Percentiles rank a stretch among this genome's conserved stretches.
Conservation (phyloP, 2,797 vertebrate genomes). For the Sylvia borin region DNA sequence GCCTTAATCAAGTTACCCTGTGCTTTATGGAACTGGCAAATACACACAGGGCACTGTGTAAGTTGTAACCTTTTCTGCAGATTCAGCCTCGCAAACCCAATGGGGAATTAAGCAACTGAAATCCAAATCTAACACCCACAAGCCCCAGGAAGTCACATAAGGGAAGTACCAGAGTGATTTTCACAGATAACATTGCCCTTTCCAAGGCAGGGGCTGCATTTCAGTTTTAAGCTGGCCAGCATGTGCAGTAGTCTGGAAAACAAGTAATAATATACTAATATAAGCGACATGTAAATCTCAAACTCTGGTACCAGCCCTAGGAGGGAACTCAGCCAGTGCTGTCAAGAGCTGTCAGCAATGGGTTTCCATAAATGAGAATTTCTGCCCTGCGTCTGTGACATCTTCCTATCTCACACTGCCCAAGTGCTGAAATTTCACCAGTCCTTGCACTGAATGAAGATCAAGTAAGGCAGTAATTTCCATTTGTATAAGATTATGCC, state of each 20-base stretch:
- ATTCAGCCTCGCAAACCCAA: conserved; percentile 19
- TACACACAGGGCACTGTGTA: not conserved
- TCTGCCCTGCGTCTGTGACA: not conserved
- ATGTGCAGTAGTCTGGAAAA: conserved; percentile 12
- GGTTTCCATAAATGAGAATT: not conserved
- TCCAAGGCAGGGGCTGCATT: not conserved
- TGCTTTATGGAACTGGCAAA: conserved; percentile 1
- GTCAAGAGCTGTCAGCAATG: not conserved
- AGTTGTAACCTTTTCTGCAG: conserved; percentile 51
- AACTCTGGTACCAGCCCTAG: not conserved
- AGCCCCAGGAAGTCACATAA: conserved; percentile 14
- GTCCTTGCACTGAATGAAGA: not conserved
- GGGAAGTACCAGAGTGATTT: conserved; percentile 3
- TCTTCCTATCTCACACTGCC: not conserved
- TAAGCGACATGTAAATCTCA: not conserved
- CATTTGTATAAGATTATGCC: not conserved
- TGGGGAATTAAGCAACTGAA: conserved; percentile 29
- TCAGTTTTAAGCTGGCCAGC: not conserved
- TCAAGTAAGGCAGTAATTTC: not conserved
- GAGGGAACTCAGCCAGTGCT: not conserved
- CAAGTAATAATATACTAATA: not conserved
- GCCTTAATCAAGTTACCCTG: conserved; percentile 32
- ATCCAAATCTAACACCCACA: conserved; percentile 55
- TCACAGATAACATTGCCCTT: not conserved
- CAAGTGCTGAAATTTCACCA: not conserved